Conservation (phyloP, 2,888 invertebrate genomes). For the Sinelater perroti region DNA sequence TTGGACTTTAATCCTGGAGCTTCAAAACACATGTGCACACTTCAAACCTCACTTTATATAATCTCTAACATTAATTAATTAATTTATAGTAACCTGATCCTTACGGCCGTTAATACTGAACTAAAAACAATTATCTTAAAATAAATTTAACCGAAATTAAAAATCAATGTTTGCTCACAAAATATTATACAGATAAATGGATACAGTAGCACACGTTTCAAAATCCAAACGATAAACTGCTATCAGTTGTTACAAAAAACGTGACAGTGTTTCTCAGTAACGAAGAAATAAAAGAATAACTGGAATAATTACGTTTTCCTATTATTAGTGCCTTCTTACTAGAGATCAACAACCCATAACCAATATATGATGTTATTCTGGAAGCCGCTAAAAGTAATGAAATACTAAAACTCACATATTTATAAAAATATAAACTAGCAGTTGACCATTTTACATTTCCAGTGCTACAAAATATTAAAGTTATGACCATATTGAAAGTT, state of each 20-base stretch:
- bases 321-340: background rate
- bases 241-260: constrained; percentile 2
- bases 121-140: background rate
- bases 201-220: constrained; percentile 6
- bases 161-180: background rate
- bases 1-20: no score
- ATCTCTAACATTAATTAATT: no score
- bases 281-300: constrained; percentile 6
- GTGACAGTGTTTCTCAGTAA: constrained; percentile 8
- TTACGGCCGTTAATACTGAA: background rate
- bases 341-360: background rate
- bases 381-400: constrained; percentile 1
- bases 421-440: constrained; percentile 4
- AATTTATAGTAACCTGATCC: no score
- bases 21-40: no score
- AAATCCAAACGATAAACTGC: constrained; percentile 7
- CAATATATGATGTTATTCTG: no score
- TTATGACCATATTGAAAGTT: no score
- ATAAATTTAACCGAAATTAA: background rate
- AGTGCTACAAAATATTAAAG: no score
- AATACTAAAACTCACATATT: constrained; percentile 1
- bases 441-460: constrained; percentile 6
- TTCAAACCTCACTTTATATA: no score
- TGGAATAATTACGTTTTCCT: background rate
- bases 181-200: constrained; percentile 7